A percentile compares a stretch with the other conserved stretches of the same genome.
phyloP scores from a whole-genome alignment of 2,888 invertebrate species.

The Acleris literana region DNA sequence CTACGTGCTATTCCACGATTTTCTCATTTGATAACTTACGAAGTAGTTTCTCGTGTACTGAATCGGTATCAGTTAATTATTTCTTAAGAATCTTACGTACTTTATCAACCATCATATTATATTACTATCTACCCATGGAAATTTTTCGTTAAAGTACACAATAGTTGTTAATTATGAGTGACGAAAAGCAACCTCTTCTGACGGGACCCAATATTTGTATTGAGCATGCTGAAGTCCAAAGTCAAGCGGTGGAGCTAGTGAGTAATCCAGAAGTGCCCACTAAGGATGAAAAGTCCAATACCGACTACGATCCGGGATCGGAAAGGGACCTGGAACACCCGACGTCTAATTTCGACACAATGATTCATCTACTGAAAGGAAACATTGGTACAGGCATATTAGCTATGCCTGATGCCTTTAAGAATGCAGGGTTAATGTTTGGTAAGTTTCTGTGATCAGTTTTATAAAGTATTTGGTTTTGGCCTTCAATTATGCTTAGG shows the following conservation, averaged over 20 bases:
- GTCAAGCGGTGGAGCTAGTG: constrained; percentile 58
- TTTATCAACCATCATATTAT: background rate
- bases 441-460: constrained; percentile 74
- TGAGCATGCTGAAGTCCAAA: constrained; percentile 66
- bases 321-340: constrained; percentile 90
- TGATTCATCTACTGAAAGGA: constrained; percentile 89
- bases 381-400: constrained; percentile 96
- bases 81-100: constrained; percentile 2
- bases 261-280: constrained; percentile 52
- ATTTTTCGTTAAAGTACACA: constrained; percentile 13
- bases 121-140: constrained; percentile 18
- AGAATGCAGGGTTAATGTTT: constrained; percentile 93
- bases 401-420: constrained; percentile 98
- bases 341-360: constrained; percentile 91
- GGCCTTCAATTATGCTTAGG: too few species aligned
- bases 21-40: constrained; percentile 7
- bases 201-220: constrained; percentile 68
- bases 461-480: too few species aligned
- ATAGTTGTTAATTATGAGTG: constrained; percentile 74
- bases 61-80: constrained; percentile 5
- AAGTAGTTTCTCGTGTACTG: constrained; percentile 8
- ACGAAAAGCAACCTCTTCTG: constrained; percentile 88
- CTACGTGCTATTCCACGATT: constrained; percentile 13
- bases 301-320: constrained; percentile 83
- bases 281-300: constrained; percentile 60